Percentiles rank a stretch among this genome's conserved stretches.
Evolutionary conservation across 2,888 invertebrate genomes (phyloP).

Genomic region (Hololepta plana): DNA sequence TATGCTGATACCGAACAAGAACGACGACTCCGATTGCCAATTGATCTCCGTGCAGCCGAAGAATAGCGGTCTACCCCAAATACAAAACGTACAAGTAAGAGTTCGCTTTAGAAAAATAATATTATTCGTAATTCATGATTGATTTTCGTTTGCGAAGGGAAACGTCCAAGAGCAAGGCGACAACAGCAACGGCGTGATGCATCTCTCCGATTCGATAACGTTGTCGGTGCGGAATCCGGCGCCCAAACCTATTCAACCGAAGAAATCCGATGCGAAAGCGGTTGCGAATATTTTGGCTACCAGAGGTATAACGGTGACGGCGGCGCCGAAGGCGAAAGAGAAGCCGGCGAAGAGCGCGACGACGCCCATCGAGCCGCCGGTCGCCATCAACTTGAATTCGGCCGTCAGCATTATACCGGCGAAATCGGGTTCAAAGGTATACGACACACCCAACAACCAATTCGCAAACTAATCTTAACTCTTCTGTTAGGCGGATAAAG

Average conservation of each 20-base stretch:
- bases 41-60: constrained; percentile 58
- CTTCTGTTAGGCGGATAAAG: constrained; percentile 15
- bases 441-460: no score
- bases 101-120: no score
- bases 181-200: constrained; percentile 37
- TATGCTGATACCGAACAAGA: constrained; percentile 46
- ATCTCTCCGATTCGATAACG: constrained; percentile 55
- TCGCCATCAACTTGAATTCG: constrained; percentile 36
- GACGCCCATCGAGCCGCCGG: constrained; percentile 27
- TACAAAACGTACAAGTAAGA: constrained; percentile 52
- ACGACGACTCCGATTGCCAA: constrained; percentile 58
- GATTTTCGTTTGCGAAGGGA: constrained; percentile 15
- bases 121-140: no score
- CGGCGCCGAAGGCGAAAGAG: constrained; percentile 32
- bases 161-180: constrained; percentile 18
- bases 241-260: constrained; percentile 26
- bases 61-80: constrained; percentile 49
- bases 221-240: constrained; percentile 38
- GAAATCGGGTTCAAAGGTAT: constrained; percentile 15
- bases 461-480: no score
- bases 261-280: constrained; percentile 51
- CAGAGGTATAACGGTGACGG: constrained; percentile 60
- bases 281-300: constrained; percentile 62
- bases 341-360: constrained; percentile 24
- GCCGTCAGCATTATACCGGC: constrained; percentile 43